These are phyloP conservation scores for Anas georgica DNA, from an alignment of 2,797 vertebrate genomes.

Conservation along the genomic window DNA sequence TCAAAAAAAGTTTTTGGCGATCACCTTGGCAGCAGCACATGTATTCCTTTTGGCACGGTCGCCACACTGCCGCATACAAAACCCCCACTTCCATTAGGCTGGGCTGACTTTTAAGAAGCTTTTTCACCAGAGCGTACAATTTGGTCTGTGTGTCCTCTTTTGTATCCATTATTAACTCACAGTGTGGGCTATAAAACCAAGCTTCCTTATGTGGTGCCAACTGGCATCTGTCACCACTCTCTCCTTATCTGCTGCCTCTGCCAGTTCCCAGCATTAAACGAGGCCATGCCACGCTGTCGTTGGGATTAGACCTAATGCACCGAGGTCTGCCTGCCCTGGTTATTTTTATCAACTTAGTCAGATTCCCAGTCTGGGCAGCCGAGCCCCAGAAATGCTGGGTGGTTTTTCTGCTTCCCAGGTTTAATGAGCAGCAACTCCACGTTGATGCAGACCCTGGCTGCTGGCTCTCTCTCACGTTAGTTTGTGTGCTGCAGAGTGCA, in stretches of 20 bases:
- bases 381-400: not conserved
- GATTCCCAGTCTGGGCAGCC: not conserved
- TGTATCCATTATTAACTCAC: conserved; percentile 6
- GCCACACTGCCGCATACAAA: not conserved
- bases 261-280: conserved; percentile 51
- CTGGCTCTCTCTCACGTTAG: not conserved
- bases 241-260: conserved; percentile 61
- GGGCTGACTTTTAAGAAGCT: conserved; percentile 50
- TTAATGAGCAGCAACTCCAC: conserved; percentile 15
- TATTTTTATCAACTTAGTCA: conserved; percentile 60
- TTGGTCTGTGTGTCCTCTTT: conserved; percentile 44
- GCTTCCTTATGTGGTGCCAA: conserved; percentile 57
- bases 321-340: conserved; percentile 39
- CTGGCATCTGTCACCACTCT: conserved; percentile 53
- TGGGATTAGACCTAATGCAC: conserved; percentile 49
- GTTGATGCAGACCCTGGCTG: not conserved
- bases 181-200: conserved; percentile 39
- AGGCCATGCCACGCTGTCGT: not conserved
- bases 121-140: conserved; percentile 45
- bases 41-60: not conserved
- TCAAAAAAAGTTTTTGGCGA: not conserved
- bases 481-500: not conserved
- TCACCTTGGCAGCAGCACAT: not conserved
- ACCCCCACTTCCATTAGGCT: not conserved
- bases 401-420: not conserved